Conservation (phyloP, 2,888 invertebrate genomes). For the Diaperis boleti region DNA sequence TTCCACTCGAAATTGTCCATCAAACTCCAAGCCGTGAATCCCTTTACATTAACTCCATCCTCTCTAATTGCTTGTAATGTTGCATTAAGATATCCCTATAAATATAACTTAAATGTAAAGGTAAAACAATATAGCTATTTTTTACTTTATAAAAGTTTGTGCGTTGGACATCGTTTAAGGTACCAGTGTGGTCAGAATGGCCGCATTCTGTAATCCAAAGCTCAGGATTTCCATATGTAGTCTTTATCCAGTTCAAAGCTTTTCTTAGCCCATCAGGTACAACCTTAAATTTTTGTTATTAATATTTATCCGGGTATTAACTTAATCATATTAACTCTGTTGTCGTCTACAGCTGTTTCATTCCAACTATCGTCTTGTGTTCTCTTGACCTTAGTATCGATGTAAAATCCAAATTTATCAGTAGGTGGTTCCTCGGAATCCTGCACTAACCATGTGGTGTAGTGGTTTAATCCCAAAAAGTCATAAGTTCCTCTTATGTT, state of each 20-base stretch:
- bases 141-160: constrained; percentile 68
- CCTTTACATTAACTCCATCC: constrained; percentile 64
- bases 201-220: constrained; percentile 74
- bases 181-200: constrained; percentile 68
- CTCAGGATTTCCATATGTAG: constrained; percentile 28
- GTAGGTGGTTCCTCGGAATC: constrained; percentile 62
- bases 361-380: constrained; percentile 24
- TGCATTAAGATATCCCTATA: constrained; percentile 65
- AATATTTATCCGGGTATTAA: neutral
- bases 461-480: constrained; percentile 73
- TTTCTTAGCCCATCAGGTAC: constrained; percentile 73
- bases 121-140: too few species aligned
- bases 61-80: constrained; percentile 60
- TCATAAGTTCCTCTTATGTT: constrained; percentile 68
- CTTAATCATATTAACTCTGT: constrained; percentile 3
- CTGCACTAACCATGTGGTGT: constrained; percentile 67
- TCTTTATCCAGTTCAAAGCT: constrained; percentile 71
- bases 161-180: constrained; percentile 69
- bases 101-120: too few species aligned
- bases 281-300: constrained; percentile 60
- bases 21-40: constrained; percentile 61
- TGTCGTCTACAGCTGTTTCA: constrained; percentile 17
- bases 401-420: constrained; percentile 42
- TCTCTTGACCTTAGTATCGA: constrained; percentile 39
- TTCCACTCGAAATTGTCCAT: constrained; percentile 67